Percentiles rank a stretch among this genome's conserved stretches.
Conservation (phyloP, 2,797 vertebrate species). For the Acanthurus leucopareius region DNA sequence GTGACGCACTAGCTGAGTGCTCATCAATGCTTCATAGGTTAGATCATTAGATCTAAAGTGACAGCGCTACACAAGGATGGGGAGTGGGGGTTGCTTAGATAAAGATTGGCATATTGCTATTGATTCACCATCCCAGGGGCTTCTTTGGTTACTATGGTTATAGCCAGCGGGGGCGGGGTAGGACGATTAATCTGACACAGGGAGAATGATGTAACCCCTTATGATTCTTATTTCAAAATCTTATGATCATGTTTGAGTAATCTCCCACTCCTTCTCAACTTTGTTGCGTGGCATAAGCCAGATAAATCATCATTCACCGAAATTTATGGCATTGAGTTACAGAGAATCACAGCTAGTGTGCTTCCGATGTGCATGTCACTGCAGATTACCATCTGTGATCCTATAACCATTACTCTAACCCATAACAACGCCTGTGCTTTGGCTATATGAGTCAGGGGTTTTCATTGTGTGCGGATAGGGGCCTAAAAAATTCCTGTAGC, state of each 20-base stretch:
- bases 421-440: conserved; percentile 64
- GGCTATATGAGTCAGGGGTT: conserved; percentile 66
- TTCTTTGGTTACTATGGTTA: conserved; percentile 83
- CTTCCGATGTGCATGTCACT: conserved; percentile 56
- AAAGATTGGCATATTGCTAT: conserved; percentile 87
- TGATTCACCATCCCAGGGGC: conserved; percentile 82
- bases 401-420: conserved; percentile 76
- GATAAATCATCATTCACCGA: conserved; percentile 47
- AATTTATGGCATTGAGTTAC: conserved; percentile 48
- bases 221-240: conserved; percentile 54
- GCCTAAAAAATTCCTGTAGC: conserved; percentile 70
- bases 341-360: conserved; percentile 33
- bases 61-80: conserved; percentile 82
- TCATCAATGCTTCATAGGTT: conserved; percentile 86
- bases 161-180: conserved; percentile 52
- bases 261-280: conserved; percentile 42
- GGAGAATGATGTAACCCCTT: conserved; percentile 71
- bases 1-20: conserved; percentile 75
- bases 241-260: conserved; percentile 61
- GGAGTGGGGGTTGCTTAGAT: conserved; percentile 82
- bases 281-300: conserved; percentile 31
- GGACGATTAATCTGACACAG: conserved; percentile 61
- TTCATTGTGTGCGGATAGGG: conserved; percentile 69
- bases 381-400: conserved; percentile 77
- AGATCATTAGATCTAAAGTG: conserved; percentile 87